Evolutionary conservation across 2,113 vertebrate genomes (phyloP), one percentile per base, ranked within the genome.

Genomic region (Leucosticte australis): DNA sequence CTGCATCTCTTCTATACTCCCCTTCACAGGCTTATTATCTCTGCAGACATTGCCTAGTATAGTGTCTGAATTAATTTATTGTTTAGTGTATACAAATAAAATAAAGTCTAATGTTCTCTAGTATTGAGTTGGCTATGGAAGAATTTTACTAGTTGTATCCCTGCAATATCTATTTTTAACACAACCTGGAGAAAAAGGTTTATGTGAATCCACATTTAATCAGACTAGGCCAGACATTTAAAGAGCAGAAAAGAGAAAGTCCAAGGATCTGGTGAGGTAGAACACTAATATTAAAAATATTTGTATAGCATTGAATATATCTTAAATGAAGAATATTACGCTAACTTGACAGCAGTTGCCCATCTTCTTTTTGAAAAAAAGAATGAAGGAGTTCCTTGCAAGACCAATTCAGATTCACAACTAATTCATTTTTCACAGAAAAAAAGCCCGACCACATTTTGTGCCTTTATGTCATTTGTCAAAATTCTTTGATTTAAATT

Each of bases 181-280:
- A n/a, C 2, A 46, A 70, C 77, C 47, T 6, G 5, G 14, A 74
- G 35, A 27, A 90, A 76, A 83, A 55, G 2, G 6, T 19, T 85
- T 64, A 27, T 24, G 31, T 73, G 27, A 80, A 65, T n/a, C 11
- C 19, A 13, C 18, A 15, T 59, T 44, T 41, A 7, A 63, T 47
- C 19, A 68, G 35, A 68, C 0, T 11, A 83, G 49, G 33, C 4
- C 18, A 63, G 37, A 33, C 0, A 2, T 47, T 55, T 50, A 59
- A 84, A 84, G 78, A 39, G 7, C 7, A 59, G n/a, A 35, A 74
- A 77, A 74, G 10, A 41, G 10, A 46, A 83, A 76, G 10, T 4
- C 8, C 17, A 53, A 69, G 26, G 19, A 41, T 65, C 9, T 69
- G 17, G 12, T 76, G 28, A 83, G 31, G 15, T 16, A 81, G 33